These are phyloP conservation scores for Enhydra lutris DNA, from an alignment of 2,113 vertebrate species.

Conservation along the genomic window DNA sequence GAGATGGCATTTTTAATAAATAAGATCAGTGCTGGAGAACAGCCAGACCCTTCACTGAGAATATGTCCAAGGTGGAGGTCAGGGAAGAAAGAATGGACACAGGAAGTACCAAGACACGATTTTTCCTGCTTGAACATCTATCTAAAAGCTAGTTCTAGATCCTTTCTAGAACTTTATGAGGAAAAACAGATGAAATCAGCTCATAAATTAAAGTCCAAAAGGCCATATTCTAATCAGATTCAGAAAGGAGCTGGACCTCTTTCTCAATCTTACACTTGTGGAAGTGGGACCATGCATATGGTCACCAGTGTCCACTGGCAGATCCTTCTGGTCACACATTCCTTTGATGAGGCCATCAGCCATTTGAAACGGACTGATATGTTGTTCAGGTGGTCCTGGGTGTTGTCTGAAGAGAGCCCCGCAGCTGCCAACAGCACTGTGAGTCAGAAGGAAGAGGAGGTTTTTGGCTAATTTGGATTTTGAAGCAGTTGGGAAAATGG, in stretches of 20 bases:
- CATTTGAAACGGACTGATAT: neutral
- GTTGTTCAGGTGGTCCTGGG: neutral
- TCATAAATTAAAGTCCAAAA: neutral
- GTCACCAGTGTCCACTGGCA: neutral
- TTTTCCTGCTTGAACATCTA: neutral
- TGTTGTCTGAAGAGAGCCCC: neutral
- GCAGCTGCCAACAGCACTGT: neutral
- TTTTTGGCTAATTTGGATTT: neutral
- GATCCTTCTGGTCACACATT: rapidly evolving
- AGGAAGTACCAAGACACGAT: neutral
- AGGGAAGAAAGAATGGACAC: neutral
- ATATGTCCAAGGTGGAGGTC: rapidly evolving
- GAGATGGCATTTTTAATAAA: neutral
- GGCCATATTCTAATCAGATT: neutral
- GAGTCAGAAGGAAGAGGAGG: neutral
- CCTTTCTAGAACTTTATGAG: neutral
- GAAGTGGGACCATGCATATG: rapidly evolving
- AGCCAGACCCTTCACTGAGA: neutral
- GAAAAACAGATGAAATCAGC: neutral
- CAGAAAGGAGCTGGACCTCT: neutral
- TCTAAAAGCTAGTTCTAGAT: neutral
- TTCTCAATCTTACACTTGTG: rapidly evolving
- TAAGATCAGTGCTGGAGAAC: neutral
- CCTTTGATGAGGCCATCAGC: neutral
- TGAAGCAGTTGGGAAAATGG: neutral